Evolutionary conservation across 53 echinoderm and acorn worm species (phyloP), one percentile per base, ranked within the genome.

Genomic region (Patiria pectinifera): DNA sequence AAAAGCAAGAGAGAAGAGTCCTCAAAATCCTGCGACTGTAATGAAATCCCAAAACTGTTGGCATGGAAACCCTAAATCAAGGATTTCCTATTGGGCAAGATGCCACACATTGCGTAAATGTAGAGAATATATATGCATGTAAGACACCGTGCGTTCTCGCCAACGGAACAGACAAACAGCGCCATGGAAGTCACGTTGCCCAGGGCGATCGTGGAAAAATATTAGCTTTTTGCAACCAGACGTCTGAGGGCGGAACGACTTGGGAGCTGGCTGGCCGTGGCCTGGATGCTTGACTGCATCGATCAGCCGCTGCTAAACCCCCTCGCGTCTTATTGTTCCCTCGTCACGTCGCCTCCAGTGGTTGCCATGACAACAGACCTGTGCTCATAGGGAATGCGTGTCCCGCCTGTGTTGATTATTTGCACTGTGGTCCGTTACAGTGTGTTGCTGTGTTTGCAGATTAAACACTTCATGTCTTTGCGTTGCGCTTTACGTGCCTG

Each of bases 51-150:
- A 12, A n/a, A 72, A 24, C 70, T 70, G 74, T 86, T 74, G 48
- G 45, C 86, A 86, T 86, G 48, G 86, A 24, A 86, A 86, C 86
- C n/a, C 48, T 16, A n/a, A 88, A 46, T 78, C 76, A 88, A 78
- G 78, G 21, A 88, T 78, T 88, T 61, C 60, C 62, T 60, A 88
- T 45, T 76, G 59, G 88, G 18, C 24, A 35, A 72, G 53, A 86
- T 49, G 75, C 11, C 48, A 45, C 19, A 8, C 48, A 85, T 69
- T 85, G 71, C 69, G 4, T 70, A 66, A 8, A 4, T 43, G 25
- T 18, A 21, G 16, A 22, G 18, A 7, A 13, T 43, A 25, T 35
- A 35, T 4, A 23, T 25, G n/a, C 61, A 49, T 62, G 35, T 26
- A n/a, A 59, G 25, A 10, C 47, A 2, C 19, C 16, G 10, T 23